Base-by-base conservation (phyloP, 2,797 vertebrate species). In the Rhadinocentrus ornatus region DNA sequence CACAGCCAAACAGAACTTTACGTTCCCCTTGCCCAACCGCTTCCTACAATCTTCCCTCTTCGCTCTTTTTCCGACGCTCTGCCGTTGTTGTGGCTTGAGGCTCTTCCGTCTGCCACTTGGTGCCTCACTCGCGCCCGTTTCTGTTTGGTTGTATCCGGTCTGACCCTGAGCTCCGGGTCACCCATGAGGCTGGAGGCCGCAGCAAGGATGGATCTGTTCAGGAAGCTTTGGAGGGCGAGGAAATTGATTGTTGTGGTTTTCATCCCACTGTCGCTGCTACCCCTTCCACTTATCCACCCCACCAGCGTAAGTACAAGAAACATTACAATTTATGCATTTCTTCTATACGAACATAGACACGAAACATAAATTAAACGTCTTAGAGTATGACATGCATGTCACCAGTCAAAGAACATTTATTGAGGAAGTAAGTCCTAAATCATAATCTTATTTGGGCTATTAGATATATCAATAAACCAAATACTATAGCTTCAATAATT, bases 241-340 rank as follows among this genome's bases (percentile, higher is more conserved):
- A 99, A 97, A 50, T 93, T 98, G 83, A 90, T 99, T 58, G 87
- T 99, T 0, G 96, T 97, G 75, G 77, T 97, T 77, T 87, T 97
- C 66, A 96, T 97, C 81, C 98, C 97, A 0, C 92, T 99, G 57
- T 94, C 96, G 6, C 93, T 99, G 80, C 95, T 99, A 67, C 98
- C 97, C 3, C 85, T 99, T 72, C 98, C 97, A 12, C 92, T 97
- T 69, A 92, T 96, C 80, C 95, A 97, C 71, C 95, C 96, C 62
- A 96, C 95, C 89, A 99, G 96, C 7, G 97, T 99, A 91, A 99
- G 98, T 99, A 94, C 48, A 18, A 62, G 5, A 16, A 44, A 44
- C 15, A 41, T 41, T 15, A 41, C 37, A 41, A 41, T 16, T 41
- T 41, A 3, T 41, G 1, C 8, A 6, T n/a, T 46, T 44, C 20